phyloP scores from a whole-genome alignment of 2,888 invertebrate genomes.

The Ectobius pallidus region DNA sequence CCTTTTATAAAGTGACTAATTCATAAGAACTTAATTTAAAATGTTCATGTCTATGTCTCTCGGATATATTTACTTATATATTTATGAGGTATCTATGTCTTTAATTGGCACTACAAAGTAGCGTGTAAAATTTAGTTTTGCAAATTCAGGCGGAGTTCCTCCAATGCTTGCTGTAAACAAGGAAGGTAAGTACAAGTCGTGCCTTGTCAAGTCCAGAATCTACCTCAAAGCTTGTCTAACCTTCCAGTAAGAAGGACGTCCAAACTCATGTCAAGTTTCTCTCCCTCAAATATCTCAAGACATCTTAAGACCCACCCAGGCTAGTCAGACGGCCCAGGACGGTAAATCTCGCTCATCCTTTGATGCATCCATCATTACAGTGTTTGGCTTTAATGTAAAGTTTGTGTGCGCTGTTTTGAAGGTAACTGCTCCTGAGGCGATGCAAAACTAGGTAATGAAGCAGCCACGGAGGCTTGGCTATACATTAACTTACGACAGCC shows the following conservation, averaged over 20 bases:
- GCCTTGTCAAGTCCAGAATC: conserved; percentile 26
- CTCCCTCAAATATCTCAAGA: conserved; percentile 16
- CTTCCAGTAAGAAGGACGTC: conserved; percentile 20
- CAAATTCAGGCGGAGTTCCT: too few relatives aligned
- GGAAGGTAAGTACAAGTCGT: neutral
- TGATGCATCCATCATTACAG: conserved; percentile 30
- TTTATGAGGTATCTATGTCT: too few relatives aligned
- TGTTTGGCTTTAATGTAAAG: conserved; percentile 25
- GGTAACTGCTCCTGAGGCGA: conserved; percentile 15
- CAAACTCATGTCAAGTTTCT: conserved; percentile 27
- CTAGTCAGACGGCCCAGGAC: neutral
- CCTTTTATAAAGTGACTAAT: too few relatives aligned
- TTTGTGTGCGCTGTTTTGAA: conserved; percentile 29
- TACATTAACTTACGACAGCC: conserved; percentile 24
- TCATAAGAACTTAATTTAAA: too few relatives aligned
- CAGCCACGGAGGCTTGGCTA: neutral
- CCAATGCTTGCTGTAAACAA: neutral
- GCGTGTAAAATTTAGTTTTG: too few relatives aligned
- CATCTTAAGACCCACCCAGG: conserved; percentile 30
- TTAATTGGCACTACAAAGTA: too few relatives aligned
- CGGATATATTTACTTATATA: too few relatives aligned
- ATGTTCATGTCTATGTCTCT: too few relatives aligned
- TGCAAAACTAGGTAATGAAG: conserved; percentile 30
- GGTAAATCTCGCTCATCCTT: conserved; percentile 28
- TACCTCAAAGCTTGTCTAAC: conserved; percentile 24